Conservation (phyloP, 2,797 vertebrate genomes). For the Pangasius djambal region DNA sequence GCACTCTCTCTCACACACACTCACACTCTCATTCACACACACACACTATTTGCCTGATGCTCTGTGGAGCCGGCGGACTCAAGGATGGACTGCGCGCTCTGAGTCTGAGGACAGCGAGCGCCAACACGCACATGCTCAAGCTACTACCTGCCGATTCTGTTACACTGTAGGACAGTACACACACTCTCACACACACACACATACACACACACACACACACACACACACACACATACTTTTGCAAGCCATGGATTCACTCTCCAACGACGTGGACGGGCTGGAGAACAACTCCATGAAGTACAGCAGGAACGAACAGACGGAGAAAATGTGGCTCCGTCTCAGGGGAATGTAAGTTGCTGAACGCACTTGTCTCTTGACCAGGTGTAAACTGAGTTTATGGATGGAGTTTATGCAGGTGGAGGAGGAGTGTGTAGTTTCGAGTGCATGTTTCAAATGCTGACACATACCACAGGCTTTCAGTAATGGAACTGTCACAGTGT, state of each 20-base stretch:
- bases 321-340: slow-evolving; percentile 87
- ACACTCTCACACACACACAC: slow-evolving; percentile 29
- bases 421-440: background rate
- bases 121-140: slow-evolving; percentile 40
- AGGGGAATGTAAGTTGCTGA: slow-evolving; percentile 85
- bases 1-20: slow-evolving; percentile 1
- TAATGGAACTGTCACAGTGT: background rate
- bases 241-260: slow-evolving; percentile 79
- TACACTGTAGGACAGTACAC: slow-evolving; percentile 31
- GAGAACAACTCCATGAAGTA: slow-evolving; percentile 79
- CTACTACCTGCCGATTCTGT: slow-evolving; percentile 39
- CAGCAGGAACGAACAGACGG: slow-evolving; percentile 80
- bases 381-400: background rate
- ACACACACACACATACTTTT: slow-evolving; percentile 29
- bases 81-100: slow-evolving; percentile 69
- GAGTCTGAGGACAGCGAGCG: slow-evolving; percentile 69
- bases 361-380: background rate
- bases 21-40: slow-evolving; percentile 21
- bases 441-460: background rate
- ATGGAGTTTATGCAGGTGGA: background rate
- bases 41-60: slow-evolving; percentile 70
- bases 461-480: background rate
- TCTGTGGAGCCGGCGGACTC: slow-evolving; percentile 59
- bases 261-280: slow-evolving; percentile 73
- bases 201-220: slow-evolving; percentile 29